Base-by-base conservation (phyloP, 2,888 invertebrate genomes). In the Drosophila mulleri region DNA sequence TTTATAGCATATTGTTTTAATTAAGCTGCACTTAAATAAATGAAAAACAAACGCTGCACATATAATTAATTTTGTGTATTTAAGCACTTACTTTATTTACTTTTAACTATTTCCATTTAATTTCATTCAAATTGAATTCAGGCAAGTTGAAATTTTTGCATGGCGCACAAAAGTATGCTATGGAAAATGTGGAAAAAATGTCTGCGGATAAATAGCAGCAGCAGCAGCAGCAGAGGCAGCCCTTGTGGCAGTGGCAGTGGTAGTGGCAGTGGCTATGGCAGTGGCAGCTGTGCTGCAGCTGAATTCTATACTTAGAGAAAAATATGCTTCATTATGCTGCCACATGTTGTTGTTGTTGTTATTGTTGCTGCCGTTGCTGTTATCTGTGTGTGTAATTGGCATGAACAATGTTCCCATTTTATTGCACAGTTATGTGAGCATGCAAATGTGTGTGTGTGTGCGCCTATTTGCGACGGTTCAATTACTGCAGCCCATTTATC, bases 401-500 rank as follows among this genome's bases (percentile, higher is more conserved):
- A 57, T 59, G n/a, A 61, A 63, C 54, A 57, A 53, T 61, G 60
- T 47, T 41, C 32, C 18, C 20, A 59, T 50, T 41, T 16, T 35
- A 48, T 37, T 57, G 29, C 45, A 39, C 35, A 39, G 37, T 48
- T 42, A 35, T 61, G 63, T 57, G 63, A 37, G 37, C 29, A 32
- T 63, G 45, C 11, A 20, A 37, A 16, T 37, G 45, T 26, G 26
- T 39, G 32, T 35, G 44, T 45, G 37, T 62, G 45, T 42, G 32
- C 18, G 14, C 48, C 5, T 39, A 29, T 29, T 52, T 26, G 35
- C 52, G 52, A 39, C 32, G 26, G 16, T 20, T 60, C 41, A 39
- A 72, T 64, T 60, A 52, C 44, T 67, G 59, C 58, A 41, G 18
- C 63, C 58, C 74, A 68, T 68, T 68, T 79, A 79, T 74, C 62